Conservation (phyloP, 2,888 invertebrate genomes). For the Ypsolopha sequella region DNA sequence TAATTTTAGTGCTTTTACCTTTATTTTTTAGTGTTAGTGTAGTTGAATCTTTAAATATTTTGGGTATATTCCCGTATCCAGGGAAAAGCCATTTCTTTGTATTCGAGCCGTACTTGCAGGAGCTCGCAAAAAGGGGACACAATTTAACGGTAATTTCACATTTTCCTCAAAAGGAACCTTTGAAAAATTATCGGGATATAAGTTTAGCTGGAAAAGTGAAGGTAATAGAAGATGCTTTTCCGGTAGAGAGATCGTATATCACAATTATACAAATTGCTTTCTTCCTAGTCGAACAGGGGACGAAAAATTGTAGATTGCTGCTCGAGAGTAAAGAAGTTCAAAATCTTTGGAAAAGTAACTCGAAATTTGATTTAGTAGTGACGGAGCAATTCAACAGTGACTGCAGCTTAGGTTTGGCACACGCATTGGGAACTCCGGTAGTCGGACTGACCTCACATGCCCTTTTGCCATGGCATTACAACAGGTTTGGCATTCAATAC, state of each 20-base stretch:
- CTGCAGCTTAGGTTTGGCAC: conserved; percentile 70
- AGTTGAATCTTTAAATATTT: conserved; percentile 48
- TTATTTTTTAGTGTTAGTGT: conserved; percentile 11
- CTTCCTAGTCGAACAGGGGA: conserved; percentile 24
- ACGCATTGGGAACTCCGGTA: conserved; percentile 66
- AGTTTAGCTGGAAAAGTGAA: conserved; percentile 32
- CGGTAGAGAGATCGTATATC: conserved; percentile 25
- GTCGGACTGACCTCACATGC: conserved; percentile 67
- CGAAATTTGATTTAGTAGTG: conserved; percentile 71
- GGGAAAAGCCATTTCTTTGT: conserved; percentile 79
- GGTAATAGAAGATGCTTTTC: conserved; percentile 31
- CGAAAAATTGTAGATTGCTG: conserved; percentile 30
- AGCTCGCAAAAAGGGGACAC: conserved; percentile 73
- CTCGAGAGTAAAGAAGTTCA: conserved; percentile 39
- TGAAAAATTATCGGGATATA: conserved; percentile 40
- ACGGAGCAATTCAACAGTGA: conserved; percentile 73
- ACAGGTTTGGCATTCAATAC: conserved; percentile 66
- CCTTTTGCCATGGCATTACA: conserved; percentile 69
- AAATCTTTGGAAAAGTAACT: conserved; percentile 34
- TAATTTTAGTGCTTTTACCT: neutral
- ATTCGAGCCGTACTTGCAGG: conserved; percentile 69
- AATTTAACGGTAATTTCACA: conserved; percentile 75
- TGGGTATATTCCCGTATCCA: conserved; percentile 74
- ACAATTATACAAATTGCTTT: conserved; percentile 19
- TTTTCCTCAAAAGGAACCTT: conserved; percentile 59